These are phyloP conservation scores for Campoletis sonorensis DNA, from an alignment of 1,140 invertebrate species.

Conservation along the genomic window DNA sequence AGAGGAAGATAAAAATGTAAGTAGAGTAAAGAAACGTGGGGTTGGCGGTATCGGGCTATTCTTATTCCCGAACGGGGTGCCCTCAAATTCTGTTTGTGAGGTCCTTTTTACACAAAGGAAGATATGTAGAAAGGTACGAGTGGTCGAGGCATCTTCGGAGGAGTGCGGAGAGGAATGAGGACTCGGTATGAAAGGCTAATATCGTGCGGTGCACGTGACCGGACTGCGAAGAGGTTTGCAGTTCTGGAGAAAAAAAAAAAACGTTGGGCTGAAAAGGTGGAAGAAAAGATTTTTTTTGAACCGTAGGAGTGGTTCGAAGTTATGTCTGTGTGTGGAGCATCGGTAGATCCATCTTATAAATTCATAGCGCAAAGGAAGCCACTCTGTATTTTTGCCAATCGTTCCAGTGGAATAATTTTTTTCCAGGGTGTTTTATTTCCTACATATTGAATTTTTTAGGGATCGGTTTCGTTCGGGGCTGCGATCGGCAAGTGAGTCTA, in stretches of 20 bases:
- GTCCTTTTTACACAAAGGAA: slow-evolving; percentile 55
- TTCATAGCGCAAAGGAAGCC: slow-evolving; percentile 22
- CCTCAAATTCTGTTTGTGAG: slow-evolving; percentile 53
- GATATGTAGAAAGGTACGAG: slow-evolving; percentile 50
- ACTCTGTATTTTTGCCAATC: slow-evolving; percentile 15
- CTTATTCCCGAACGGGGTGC: slow-evolving; percentile 50
- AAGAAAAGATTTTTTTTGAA: background rate
- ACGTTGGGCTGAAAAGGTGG: background rate
- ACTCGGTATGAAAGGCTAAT: slow-evolving; percentile 54
- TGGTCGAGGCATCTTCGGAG: background rate
- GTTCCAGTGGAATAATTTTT: slow-evolving; percentile 35
- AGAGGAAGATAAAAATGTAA: background rate
- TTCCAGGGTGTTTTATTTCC: background rate
- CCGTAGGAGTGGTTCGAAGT: background rate
- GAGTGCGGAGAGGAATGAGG: background rate
- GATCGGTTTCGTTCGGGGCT: background rate
- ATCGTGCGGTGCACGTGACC: slow-evolving; percentile 51
- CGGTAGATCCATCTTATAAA: slow-evolving; percentile 26
- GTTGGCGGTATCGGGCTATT: slow-evolving; percentile 20
- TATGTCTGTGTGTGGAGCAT: slow-evolving; percentile 11
- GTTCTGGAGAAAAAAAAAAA: background rate
- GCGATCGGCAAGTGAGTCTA: no score
- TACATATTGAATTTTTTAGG: background rate
- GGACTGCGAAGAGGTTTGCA: slow-evolving; percentile 31
- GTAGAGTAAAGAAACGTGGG: background rate